Conservation (phyloP, 2,797 vertebrate genomes). For the Squalus acanthias region DNA sequence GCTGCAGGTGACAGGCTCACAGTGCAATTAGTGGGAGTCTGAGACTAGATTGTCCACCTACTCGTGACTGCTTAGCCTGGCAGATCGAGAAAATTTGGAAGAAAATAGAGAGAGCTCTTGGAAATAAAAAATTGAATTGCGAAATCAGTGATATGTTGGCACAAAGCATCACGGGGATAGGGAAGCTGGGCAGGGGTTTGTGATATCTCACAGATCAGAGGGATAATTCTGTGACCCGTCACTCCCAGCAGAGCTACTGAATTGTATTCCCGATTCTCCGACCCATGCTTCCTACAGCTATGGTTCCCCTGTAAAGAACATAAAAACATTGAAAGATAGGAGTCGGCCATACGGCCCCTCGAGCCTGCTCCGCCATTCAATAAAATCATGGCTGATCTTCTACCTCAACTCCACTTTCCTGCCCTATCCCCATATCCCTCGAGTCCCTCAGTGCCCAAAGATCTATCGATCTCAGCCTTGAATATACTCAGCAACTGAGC, state of each 20-base stretch:
- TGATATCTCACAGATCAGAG: not conserved
- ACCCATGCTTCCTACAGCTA: not conserved
- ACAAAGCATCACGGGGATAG: not conserved
- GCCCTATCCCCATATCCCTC: not conserved
- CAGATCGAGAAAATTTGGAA: not conserved
- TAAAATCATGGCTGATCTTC: no score
- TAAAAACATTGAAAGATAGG: no score
- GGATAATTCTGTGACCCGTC: no score
- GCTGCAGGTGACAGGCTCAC: no score
- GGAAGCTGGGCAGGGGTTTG: not conserved
- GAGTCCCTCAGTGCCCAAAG: no score
- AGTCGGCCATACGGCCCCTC: no score
- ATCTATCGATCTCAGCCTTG: no score
- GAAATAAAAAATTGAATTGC: not conserved
- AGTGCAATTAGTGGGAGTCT: no score
- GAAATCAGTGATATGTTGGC: not conserved
- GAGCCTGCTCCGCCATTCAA: no score
- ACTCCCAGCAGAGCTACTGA: not conserved
- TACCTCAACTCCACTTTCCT: no score
- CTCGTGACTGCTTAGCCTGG: not conserved
- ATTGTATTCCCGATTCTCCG: not conserved
- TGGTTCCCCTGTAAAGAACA: not conserved
- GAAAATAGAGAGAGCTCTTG: not conserved
- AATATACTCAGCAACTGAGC: no score
- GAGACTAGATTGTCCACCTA: not conserved